Evolutionary conservation across 2,113 vertebrate genomes (phyloP), one percentile per base, ranked within the genome.

Genomic region (Sarotherodon lohbergeri): DNA sequence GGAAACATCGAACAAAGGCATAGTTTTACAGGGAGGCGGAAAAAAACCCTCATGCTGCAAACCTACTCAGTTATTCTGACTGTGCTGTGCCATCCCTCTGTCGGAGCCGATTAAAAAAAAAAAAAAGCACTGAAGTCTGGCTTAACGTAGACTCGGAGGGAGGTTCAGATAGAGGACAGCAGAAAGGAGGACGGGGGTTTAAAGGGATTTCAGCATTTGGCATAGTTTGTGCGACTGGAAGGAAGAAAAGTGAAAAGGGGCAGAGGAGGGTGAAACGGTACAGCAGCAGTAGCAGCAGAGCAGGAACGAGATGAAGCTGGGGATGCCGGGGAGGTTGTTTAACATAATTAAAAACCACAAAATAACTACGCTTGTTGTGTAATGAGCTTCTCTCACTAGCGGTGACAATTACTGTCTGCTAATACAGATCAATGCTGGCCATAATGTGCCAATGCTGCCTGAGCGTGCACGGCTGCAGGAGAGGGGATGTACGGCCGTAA

Each of bases 281-380:
- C 9, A 56, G 83, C 52, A 41, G 68, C 27, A 34, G 80, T 9
- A 56, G 81, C 59, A 52, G 66, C 27, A 11, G 80, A 14, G 71
- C 10, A 52, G 57, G 66, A 80, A 34, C 4, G 4, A 61, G 82
- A 87, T 56, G 86, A 76, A 82, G 56, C 76, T 39, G 80, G 36
- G 32, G 63, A 86, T 50, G 66, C 41, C 76, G 78, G 14, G 50
- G 66, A 83, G 78, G 39, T 88, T 85, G 88, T 88, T 95, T 84
- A 89, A 91, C 86, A 81, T 84, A 71, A 95, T 93, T 93, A 93
- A 83, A 90, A 92, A 82, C 48, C 84, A 90, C 85, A 91, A 89
- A 91, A 85, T n/a, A 90, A 86, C 84, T 43, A 90, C 16, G 80
- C 6, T 8, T 63, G 86, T 79, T 78, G 61, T 43, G 48, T 91